Evolutionary conservation across 1,140 invertebrate genomes (phyloP), one percentile per base, ranked within the genome.

Genomic region (Maniola jurtina): DNA sequence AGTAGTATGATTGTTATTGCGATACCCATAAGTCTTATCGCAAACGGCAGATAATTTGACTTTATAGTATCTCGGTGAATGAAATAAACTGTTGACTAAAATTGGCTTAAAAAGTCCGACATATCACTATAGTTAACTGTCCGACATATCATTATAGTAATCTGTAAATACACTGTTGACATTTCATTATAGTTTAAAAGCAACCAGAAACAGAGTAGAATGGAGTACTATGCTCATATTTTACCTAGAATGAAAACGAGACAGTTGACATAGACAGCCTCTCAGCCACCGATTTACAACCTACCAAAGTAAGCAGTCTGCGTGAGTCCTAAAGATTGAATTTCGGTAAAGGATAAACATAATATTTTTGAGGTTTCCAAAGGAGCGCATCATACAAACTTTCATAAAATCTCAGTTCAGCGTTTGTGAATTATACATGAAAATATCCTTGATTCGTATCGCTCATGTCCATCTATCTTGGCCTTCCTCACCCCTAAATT

Each of bases 381-480:
- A 52, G 14, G 13, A 8, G 40, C 5, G 13, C 14, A 7, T 52
- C 9, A 3, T 25, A 14, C 45, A 2, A 11, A 55, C 8, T 55
- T 55, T 14, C 6, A 55, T 55, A 34, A 34, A 55, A 55, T 55
- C 33, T 55, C 33, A 48, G 47, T 48, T 48, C 47, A 34, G 52
- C 52, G 13, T 55, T 55, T 34, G 52, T 10, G 52, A 34, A 55
- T 55, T 25, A 34, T 34, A 55, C 52, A 55, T 34, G 52, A 55
- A 34, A 55, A 55, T 25, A 34, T 16, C 6, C 25, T 55, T 25
- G 16, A 52, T 25, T 52, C 48, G 16, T 13, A 7, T 7, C 7
- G 25, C 11, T 34, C 8, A 25, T 52, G 48, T 6, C 52, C 7
- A 33, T 34, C 6, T 55, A 55, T 55, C 13, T 55, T 55, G 52